Percentiles rank a stretch among this genome's conserved stretches.
These are phyloP conservation scores for Gymnobelideus leadbeateri DNA, from an alignment of 2,113 vertebrate species.

Conservation along the genomic window DNA sequence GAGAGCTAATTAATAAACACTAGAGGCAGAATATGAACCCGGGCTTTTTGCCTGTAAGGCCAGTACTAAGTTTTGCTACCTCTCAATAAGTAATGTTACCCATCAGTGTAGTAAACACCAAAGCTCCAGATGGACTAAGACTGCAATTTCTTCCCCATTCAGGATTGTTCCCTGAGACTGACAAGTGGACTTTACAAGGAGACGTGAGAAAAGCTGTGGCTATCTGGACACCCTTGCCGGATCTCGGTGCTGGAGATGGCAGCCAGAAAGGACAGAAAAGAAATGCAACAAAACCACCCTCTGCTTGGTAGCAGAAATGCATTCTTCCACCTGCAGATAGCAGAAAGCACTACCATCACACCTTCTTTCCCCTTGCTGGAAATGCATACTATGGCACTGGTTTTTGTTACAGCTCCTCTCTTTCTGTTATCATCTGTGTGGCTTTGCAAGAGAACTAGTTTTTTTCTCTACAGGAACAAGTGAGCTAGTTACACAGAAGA, in stretches of 20 bases:
- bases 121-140: background rate
- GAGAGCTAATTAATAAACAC: constrained; percentile 32
- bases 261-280: background rate
- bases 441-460: background rate
- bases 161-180: background rate
- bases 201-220: background rate
- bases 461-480: background rate
- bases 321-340: background rate
- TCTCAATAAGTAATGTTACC: background rate
- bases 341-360: background rate
- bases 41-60: constrained; percentile 7
- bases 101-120: background rate
- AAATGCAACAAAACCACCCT: background rate
- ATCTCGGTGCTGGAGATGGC: background rate
- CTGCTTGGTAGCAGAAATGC: background rate
- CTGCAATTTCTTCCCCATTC: background rate
- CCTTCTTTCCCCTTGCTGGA: background rate
- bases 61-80: background rate
- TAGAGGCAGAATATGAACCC: constrained; percentile 31
- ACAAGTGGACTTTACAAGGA: background rate
- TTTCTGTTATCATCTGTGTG: background rate
- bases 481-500: background rate
- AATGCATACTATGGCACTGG: background rate
- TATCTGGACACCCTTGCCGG: background rate
- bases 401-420: background rate